A percentile compares a stretch with the other conserved stretches of the same genome.
Evolutionary conservation across 1,140 invertebrate species (phyloP).

Genomic region (Copidosoma floridanum): DNA sequence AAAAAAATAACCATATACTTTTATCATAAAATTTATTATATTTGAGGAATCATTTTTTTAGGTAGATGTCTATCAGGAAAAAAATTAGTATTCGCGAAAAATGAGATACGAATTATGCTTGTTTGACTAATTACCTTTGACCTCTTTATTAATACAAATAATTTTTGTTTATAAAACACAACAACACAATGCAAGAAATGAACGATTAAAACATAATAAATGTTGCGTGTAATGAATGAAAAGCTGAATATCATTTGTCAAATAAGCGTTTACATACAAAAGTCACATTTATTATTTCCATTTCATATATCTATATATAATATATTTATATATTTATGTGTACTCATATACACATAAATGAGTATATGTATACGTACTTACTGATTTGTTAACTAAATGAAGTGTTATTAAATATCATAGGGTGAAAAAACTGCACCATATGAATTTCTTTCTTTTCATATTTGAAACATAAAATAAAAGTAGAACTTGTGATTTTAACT

Average conservation of each 20-base stretch:
- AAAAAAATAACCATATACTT: too few species aligned
- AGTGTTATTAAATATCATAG: too few species aligned
- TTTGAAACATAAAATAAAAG: conserved; percentile 4
- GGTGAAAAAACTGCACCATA: background rate
- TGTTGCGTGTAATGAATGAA: background rate
- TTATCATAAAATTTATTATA: too few species aligned
- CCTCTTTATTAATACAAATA: background rate
- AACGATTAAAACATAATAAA: background rate
- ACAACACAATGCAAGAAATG: too few species aligned
- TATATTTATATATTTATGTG: conserved; percentile 6
- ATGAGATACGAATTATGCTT: too few species aligned
- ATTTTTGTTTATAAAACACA: background rate
- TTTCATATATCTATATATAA: background rate
- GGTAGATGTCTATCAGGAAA: too few species aligned
- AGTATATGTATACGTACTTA: background rate
- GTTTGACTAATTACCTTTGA: too few species aligned
- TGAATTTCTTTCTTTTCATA: too few species aligned
- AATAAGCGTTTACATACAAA: conserved; percentile 19
- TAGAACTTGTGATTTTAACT: background rate
- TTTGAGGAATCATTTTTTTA: too few species aligned
- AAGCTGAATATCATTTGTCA: conserved; percentile 1
- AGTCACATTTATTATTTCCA: too few species aligned
- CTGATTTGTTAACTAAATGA: background rate
- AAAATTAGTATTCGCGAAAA: too few species aligned
- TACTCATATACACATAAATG: background rate